Conservation (phyloP, 2,888 invertebrate genomes). For the Meiosimyza decipiens region DNA sequence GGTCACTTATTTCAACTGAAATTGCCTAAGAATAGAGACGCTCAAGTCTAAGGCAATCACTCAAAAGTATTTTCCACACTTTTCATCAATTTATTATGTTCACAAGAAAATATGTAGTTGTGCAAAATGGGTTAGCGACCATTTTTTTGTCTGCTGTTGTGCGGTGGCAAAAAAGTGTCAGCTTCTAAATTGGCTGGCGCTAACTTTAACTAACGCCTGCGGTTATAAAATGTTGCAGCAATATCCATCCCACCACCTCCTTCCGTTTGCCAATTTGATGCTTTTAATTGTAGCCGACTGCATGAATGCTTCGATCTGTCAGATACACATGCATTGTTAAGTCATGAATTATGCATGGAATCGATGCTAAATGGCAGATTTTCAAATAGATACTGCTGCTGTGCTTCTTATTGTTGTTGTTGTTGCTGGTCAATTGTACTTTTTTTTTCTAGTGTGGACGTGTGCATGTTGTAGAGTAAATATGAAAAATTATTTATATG, state of each 20-base stretch:
- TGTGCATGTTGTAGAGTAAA: no score
- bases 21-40: no score
- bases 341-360: conserved; percentile 19
- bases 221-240: neutral
- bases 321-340: conserved; percentile 29
- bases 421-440: neutral
- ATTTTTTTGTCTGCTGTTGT: no score
- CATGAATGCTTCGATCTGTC: conserved; percentile 35
- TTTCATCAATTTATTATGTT: no score
- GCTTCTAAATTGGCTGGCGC: conserved; percentile 8
- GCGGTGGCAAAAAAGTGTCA: no score
- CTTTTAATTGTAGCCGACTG: conserved; percentile 36
- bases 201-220: neutral
- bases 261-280: conserved; percentile 4
- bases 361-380: conserved; percentile 18
- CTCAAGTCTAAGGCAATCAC: no score
- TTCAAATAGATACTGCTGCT: neutral
- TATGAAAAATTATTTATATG: no score
- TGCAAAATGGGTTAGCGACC: no score
- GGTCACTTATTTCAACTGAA: no score
- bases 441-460: neutral
- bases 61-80: no score
- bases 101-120: no score
- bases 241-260: neutral
- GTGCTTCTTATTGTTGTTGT: neutral